Evolutionary conservation across 2,113 vertebrate genomes (phyloP).

Genomic region (Sceloporus undulatus): DNA sequence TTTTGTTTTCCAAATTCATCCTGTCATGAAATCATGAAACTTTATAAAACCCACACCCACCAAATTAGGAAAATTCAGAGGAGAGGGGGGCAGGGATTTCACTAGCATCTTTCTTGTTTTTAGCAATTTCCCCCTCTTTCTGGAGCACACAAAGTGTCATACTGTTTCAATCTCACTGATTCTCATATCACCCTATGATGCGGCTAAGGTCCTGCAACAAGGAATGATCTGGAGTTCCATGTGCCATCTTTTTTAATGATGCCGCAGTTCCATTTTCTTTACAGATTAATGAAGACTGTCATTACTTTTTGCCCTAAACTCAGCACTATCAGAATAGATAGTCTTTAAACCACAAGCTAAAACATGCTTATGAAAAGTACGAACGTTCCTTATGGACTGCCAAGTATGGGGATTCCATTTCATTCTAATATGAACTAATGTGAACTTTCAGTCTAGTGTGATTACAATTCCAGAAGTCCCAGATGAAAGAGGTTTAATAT

Average conservation of each 20-base stretch:
- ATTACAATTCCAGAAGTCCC: background rate
- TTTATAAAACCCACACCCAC: background rate
- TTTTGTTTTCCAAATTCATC: background rate
- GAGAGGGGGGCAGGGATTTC: rapidly evolving
- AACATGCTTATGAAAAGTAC: background rate
- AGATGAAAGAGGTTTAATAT: conserved; percentile 10
- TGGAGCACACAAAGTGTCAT: background rate
- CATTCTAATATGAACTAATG: conserved; percentile 25
- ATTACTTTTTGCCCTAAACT: background rate
- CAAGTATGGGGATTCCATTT: conserved; percentile 1
- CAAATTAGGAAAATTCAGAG: background rate
- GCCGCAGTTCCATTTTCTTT: background rate
- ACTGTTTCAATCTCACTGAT: background rate
- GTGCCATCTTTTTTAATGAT: background rate
- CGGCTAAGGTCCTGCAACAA: background rate
- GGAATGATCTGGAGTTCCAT: background rate
- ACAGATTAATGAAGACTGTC: background rate
- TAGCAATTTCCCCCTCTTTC: background rate
- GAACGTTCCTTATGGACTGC: conserved; percentile 12
- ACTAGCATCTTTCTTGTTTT: background rate
- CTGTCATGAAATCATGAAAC: background rate
- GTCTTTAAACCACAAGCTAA: conserved; percentile 16
- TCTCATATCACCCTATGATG: background rate
- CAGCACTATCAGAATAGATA: background rate
- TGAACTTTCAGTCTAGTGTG: background rate